These are phyloP conservation scores for Dromas ardeola DNA, from an alignment of 2,113 vertebrate species.

Conservation along the genomic window DNA sequence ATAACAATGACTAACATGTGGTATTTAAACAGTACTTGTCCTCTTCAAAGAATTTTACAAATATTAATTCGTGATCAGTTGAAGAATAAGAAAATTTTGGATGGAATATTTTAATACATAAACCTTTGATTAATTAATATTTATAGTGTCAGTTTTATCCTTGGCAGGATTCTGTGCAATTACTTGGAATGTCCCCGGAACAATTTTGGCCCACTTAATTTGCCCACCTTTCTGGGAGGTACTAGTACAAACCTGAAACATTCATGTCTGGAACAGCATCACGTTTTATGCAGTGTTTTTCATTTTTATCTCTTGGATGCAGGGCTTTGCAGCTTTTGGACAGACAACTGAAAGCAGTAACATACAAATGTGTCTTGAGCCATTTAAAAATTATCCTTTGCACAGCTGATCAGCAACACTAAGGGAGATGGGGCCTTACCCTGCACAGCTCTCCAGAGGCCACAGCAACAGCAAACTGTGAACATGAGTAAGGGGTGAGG, in stretches of 20 bases:
- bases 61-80: neutral
- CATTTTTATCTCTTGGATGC: neutral
- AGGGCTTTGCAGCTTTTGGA: neutral
- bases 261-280: neutral
- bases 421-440: neutral
- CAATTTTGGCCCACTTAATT: fast-evolving
- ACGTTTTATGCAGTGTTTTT: neutral
- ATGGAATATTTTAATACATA: neutral
- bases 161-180: neutral
- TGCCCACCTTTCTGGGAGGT: neutral
- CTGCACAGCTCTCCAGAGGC: neutral
- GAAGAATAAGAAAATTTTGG: neutral
- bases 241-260: neutral
- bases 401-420: neutral
- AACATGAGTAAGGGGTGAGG: neutral
- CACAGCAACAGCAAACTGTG: neutral
- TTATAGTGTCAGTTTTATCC: neutral
- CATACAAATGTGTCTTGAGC: neutral
- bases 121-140: neutral
- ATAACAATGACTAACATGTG: neutral
- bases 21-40: neutral
- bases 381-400: neutral
- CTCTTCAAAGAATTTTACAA: neutral
- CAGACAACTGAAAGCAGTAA: neutral
- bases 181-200: neutral